phyloP scores from a whole-genome alignment of 2,797 vertebrate species.

The Todus mexicanus region DNA sequence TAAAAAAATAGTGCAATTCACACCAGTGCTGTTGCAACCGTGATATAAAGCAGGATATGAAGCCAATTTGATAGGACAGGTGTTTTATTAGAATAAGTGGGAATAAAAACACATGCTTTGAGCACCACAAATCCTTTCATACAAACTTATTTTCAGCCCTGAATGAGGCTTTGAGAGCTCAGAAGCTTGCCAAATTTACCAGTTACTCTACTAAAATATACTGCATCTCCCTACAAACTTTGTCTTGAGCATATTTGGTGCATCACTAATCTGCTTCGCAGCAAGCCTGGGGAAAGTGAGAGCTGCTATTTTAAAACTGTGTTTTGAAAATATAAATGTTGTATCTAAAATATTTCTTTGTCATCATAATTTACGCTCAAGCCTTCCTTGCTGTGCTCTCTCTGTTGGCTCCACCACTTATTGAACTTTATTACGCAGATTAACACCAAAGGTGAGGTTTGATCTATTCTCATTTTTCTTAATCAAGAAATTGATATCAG shows the following conservation, averaged over 20 bases:
- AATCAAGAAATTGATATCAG: neutral
- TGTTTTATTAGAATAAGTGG: neutral
- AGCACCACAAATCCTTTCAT: neutral
- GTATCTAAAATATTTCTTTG: neutral
- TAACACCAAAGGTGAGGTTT: neutral
- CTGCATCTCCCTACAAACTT: neutral
- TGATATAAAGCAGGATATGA: neutral
- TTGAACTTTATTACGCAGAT: neutral
- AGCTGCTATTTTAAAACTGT: neutral
- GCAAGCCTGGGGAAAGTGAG: neutral
- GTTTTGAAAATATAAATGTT: neutral
- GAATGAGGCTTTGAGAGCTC: neutral
- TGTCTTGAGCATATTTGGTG: neutral
- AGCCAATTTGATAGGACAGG: neutral
- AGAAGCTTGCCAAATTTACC: neutral
- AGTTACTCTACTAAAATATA: neutral
- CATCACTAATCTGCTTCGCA: constrained; percentile 17
- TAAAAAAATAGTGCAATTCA: constrained; percentile 9
- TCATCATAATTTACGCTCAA: neutral
- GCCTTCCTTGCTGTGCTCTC: neutral
- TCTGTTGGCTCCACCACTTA: neutral
- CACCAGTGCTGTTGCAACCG: neutral
- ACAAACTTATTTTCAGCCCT: neutral
- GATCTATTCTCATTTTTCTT: neutral
- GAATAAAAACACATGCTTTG: neutral